Conservation (phyloP, 2,888 invertebrate species). For the Deroplatys truncata region DNA sequence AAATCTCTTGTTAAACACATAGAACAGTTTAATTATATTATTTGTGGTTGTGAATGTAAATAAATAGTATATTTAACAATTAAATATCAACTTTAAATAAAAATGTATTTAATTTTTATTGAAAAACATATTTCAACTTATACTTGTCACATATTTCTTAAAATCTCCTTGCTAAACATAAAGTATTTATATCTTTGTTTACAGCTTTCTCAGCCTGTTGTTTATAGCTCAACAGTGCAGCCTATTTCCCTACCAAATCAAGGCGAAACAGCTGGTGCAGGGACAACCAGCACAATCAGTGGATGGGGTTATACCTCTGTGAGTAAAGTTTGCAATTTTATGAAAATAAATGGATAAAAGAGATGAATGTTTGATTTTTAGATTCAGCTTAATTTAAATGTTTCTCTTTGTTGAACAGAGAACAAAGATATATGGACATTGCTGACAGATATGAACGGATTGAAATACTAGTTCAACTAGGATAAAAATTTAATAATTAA, state of each 20-base stretch:
- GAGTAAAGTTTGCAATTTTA: neutral
- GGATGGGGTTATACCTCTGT: conserved; percentile 26
- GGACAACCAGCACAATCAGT: conserved; percentile 1
- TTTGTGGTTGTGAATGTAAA: too few relatives aligned
- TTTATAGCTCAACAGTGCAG: neutral
- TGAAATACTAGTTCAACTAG: too few relatives aligned
- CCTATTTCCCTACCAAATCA: conserved; percentile 14
- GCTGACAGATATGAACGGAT: too few relatives aligned
- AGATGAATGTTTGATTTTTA: neutral
- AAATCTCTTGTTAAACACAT: too few relatives aligned
- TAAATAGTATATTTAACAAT: too few relatives aligned
- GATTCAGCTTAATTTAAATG: neutral
- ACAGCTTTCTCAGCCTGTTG: neutral
- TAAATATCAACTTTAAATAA: too few relatives aligned
- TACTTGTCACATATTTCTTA: neutral
- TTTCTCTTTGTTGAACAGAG: too few relatives aligned
- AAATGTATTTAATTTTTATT: too few relatives aligned
- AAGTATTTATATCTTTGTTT: neutral
- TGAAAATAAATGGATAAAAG: neutral
- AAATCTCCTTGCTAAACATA: neutral
- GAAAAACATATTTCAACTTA: too few relatives aligned
- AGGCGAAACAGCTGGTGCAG: conserved; percentile 7
- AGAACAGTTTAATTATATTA: too few relatives aligned
- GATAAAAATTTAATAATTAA: too few relatives aligned
- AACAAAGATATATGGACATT: too few relatives aligned